A percentile compares a stretch with the other conserved stretches of the same genome.
These are phyloP conservation scores for Cosmia trapezina DNA, from an alignment of 2,888 invertebrate species.

Conservation along the genomic window DNA sequence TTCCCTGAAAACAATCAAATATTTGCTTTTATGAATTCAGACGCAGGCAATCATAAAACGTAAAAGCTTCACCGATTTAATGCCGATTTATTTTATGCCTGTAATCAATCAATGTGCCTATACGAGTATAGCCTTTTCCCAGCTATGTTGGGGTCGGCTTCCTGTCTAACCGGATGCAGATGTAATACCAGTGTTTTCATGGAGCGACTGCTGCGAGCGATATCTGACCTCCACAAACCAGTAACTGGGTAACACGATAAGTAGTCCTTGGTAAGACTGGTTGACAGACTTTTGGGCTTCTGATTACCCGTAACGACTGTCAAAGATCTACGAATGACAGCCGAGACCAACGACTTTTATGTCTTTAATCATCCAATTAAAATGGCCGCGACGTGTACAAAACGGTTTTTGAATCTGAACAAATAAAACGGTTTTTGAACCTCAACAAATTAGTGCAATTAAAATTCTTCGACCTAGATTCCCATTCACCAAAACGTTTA, in stretches of 20 bases:
- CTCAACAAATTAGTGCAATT: slow-evolving; percentile 54
- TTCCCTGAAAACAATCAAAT: slow-evolving; percentile 33
- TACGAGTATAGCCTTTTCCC: no score
- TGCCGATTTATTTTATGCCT: neutral
- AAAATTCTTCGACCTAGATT: slow-evolving; percentile 59
- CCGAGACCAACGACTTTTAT: neutral
- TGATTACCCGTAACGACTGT: neutral
- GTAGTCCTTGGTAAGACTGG: neutral
- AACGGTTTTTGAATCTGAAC: slow-evolving; percentile 11
- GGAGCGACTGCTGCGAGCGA: neutral
- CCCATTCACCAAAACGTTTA: slow-evolving; percentile 61
- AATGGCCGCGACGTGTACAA: neutral
- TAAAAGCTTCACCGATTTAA: slow-evolving; percentile 1
- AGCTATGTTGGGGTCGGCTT: neutral
- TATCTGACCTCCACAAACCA: neutral
- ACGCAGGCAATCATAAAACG: neutral
- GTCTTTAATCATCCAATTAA: neutral
- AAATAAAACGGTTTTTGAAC: slow-evolving; percentile 27
- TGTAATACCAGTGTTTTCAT: neutral
- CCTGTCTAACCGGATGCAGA: neutral
- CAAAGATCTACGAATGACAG: neutral
- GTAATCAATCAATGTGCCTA: neutral
- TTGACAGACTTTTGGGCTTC: neutral
- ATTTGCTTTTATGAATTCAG: slow-evolving; percentile 28
- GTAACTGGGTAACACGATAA: neutral